Evolutionary conservation across 2,113 vertebrate genomes (phyloP).

Genomic region (Numida meleagris): DNA sequence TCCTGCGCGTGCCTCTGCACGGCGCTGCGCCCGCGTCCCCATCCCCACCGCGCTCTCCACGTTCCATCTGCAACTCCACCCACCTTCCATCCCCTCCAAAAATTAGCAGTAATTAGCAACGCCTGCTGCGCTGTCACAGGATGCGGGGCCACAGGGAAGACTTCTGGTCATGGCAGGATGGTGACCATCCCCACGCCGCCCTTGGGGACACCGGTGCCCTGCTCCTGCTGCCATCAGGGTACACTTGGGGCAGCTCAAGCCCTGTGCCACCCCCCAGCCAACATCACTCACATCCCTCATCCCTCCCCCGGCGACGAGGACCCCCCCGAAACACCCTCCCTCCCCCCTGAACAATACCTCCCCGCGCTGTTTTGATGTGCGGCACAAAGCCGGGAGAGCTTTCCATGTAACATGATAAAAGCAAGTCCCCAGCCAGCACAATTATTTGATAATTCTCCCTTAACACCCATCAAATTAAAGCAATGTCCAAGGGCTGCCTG

Average conservation of each 20-base stretch:
- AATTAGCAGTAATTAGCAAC: not conserved
- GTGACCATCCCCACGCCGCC: not conserved
- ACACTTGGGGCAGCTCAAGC: not conserved
- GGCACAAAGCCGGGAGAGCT: slow-evolving; percentile 53
- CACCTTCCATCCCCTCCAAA: not conserved
- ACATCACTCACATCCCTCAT: not conserved
- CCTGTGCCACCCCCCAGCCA: not conserved
- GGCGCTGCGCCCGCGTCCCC: not conserved
- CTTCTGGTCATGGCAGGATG: not conserved
- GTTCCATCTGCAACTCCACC: not conserved
- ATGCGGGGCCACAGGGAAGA: not conserved
- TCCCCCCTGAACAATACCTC: slow-evolving; percentile 26
- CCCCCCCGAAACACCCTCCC: not conserved
- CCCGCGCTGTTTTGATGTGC: slow-evolving; percentile 35
- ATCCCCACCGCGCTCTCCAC: not conserved
- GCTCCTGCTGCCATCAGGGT: not conserved
- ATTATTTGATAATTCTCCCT: slow-evolving; percentile 79
- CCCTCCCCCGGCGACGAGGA: not conserved
- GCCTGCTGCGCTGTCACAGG: not conserved
- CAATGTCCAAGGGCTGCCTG: slow-evolving; percentile 70
- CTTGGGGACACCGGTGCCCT: not conserved
- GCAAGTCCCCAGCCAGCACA: slow-evolving; percentile 69
- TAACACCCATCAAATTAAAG: slow-evolving; percentile 81
- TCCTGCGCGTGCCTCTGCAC: not conserved
- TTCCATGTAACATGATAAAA: slow-evolving; percentile 67